phyloP scores from a whole-genome alignment of 2,888 invertebrate species.

The Nomada fucata region DNA sequence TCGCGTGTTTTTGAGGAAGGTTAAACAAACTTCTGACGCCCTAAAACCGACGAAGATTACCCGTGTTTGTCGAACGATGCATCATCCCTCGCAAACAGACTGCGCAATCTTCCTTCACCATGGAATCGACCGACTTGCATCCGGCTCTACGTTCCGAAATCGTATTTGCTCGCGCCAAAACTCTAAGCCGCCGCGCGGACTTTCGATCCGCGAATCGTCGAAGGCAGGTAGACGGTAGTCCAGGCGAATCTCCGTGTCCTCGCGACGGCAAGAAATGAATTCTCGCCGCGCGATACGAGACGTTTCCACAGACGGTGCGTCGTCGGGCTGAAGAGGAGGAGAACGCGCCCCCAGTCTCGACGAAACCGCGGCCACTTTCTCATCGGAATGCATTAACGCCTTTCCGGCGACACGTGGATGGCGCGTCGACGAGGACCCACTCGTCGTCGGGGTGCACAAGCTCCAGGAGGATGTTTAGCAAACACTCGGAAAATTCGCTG shows the following conservation, averaged over 20 bases:
- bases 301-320: neutral
- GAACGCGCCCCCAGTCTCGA: neutral
- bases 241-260: neutral
- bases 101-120: constrained; percentile 29
- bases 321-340: neutral
- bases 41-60: constrained; percentile 55
- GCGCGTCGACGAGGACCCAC: constrained; percentile 58
- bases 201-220: neutral
- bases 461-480: constrained; percentile 77
- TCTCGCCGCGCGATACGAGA: neutral
- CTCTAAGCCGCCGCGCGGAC: constrained; percentile 26
- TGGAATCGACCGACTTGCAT: constrained; percentile 12
- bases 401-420: constrained; percentile 44
- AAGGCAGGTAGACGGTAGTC: no score
- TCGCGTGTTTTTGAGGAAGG: constrained; percentile 55
- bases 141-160: neutral
- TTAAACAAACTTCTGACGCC: constrained; percentile 59
- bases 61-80: constrained; percentile 61
- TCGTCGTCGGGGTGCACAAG: constrained; percentile 51
- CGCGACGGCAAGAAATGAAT: no score
- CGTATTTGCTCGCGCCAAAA: constrained; percentile 47
- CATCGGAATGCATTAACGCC: constrained; percentile 65
- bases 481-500: constrained; percentile 80
- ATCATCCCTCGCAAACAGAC: constrained; percentile 59
- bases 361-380: constrained; percentile 36